A percentile compares a stretch with the other conserved stretches of the same genome.
Conservation (phyloP, 2,888 invertebrate genomes). For the Pterostichus niger region DNA sequence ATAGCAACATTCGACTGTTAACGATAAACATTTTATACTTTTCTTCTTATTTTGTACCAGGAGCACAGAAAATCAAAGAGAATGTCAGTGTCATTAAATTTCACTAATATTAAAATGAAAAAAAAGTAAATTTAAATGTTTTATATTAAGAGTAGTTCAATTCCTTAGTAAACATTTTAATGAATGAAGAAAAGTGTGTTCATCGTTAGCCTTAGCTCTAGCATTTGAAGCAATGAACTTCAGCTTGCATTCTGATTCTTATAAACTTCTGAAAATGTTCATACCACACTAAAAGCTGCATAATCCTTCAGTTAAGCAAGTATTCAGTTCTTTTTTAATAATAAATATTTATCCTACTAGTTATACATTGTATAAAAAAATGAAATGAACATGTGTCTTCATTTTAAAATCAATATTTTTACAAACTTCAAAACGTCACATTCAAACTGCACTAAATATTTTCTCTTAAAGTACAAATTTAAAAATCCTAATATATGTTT, state of each 20-base stretch:
- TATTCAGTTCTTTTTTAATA: conserved; percentile 65
- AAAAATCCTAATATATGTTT: conserved; percentile 63
- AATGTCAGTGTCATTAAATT: neutral
- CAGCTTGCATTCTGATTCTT: conserved; percentile 43
- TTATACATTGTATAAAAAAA: conserved; percentile 65
- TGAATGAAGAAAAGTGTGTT: conserved; percentile 37
- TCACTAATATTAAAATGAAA: neutral
- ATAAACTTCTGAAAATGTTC: conserved; percentile 46
- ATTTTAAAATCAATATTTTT: conserved; percentile 54
- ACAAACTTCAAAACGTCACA: conserved; percentile 59
- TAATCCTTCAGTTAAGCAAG: conserved; percentile 58
- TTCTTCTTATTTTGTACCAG: neutral
- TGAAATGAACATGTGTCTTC: conserved; percentile 51
- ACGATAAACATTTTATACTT: conserved; percentile 46
- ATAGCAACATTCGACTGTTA: conserved; percentile 50
- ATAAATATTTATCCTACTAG: conserved; percentile 57
- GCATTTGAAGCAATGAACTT: conserved; percentile 47
- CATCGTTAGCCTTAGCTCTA: conserved; percentile 30
- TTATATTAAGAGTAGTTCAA: conserved; percentile 36
- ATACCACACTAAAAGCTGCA: conserved; percentile 63
- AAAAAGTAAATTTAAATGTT: neutral
- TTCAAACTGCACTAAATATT: conserved; percentile 63
- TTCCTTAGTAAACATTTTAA: conserved; percentile 22
- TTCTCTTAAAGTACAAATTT: conserved; percentile 66
- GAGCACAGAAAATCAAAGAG: neutral